Evolutionary conservation across 2,797 vertebrate genomes (phyloP).

Genomic region (Tragopan temminckii): DNA sequence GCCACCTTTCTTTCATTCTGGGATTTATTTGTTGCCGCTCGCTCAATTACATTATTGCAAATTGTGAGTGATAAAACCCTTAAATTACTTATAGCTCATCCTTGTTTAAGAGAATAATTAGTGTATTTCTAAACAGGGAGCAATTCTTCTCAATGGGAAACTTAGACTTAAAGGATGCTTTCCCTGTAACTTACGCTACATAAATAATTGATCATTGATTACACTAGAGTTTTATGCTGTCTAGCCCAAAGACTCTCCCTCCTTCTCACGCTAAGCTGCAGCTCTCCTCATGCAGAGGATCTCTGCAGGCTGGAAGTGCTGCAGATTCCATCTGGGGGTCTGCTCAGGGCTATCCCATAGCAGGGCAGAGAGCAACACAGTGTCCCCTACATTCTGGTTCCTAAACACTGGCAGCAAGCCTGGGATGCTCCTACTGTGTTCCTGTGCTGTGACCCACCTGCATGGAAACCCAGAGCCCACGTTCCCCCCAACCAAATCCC

Average conservation of each 20-base stretch:
- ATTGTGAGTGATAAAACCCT: conserved; percentile 54
- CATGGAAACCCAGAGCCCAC: rapidly evolving
- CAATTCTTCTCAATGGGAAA: conserved; percentile 27
- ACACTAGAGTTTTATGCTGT: neutral
- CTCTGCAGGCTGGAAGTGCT: neutral
- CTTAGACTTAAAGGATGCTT: conserved; percentile 20
- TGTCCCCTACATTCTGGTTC: neutral
- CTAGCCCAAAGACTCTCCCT: neutral
- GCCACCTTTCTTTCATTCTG: neutral
- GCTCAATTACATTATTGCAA: neutral
- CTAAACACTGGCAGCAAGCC: neutral
- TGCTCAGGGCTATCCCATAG: neutral
- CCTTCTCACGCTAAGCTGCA: neutral
- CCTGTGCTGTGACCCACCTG: neutral
- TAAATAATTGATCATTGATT: conserved; percentile 43
- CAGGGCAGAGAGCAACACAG: rapidly evolving
- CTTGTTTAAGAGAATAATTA: conserved; percentile 56
- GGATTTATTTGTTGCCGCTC: conserved; percentile 48
- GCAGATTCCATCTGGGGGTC: neutral
- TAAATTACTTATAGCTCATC: conserved; percentile 29
- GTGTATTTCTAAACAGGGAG: conserved; percentile 34
- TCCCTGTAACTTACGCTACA: neutral
- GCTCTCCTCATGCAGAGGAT: rapidly evolving
- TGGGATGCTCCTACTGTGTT: rapidly evolving
- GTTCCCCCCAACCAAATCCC: neutral